Conservation (phyloP, 2,888 invertebrate species). For the Diadegma fenestrale region DNA sequence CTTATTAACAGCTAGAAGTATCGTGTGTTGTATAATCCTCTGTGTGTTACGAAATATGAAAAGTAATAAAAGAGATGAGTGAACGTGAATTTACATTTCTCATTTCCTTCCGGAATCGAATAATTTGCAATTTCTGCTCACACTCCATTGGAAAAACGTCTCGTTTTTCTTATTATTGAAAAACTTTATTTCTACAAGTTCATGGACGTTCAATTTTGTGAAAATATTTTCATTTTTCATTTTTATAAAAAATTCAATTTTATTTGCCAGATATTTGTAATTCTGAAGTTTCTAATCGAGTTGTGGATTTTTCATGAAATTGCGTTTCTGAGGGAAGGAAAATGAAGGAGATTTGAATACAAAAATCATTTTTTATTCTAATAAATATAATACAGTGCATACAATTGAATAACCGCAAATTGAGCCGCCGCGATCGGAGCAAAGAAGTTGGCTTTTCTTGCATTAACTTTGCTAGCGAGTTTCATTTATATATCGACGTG, state of each 20-base stretch:
- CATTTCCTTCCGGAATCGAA: not conserved
- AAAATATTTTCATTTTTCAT: not conserved
- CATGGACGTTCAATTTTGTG: no score
- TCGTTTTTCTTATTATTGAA: no score
- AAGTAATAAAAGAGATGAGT: constrained; percentile 80
- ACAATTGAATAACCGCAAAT: constrained; percentile 62
- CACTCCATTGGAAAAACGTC: no score
- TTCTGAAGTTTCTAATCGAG: not conserved
- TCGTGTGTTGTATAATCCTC: constrained; percentile 82
- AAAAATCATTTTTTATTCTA: constrained; percentile 76
- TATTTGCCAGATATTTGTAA: not conserved
- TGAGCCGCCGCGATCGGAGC: constrained; percentile 46
- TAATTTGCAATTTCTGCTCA: no score
- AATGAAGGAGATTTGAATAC: constrained; percentile 13
- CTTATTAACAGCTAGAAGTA: constrained; percentile 80
- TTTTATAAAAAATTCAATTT: not conserved
- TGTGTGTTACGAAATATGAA: constrained; percentile 80
- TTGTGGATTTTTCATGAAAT: not conserved
- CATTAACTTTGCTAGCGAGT: not conserved
- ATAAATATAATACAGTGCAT: constrained; percentile 74
- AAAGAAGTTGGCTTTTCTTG: not conserved
- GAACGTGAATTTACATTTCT: constrained; percentile 63
- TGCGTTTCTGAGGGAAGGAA: not conserved
- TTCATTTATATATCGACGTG: constrained; percentile 92
- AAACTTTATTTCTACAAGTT: no score